Base-by-base conservation (phyloP, 2,888 invertebrate genomes). In the Dendrolimus houi region DNA sequence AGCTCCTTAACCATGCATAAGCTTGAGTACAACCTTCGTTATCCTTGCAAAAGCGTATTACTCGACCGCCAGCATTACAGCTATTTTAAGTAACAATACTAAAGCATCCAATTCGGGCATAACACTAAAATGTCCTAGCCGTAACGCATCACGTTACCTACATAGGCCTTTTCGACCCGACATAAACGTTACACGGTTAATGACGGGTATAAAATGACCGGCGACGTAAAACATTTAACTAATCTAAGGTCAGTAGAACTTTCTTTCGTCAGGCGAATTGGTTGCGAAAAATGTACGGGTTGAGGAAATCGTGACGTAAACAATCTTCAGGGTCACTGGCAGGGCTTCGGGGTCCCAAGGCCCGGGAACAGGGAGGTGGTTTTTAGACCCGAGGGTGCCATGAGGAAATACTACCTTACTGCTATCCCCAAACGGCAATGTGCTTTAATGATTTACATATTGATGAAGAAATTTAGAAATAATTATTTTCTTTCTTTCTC, bases 131-230 rank as follows among this genome's bases (percentile, higher is more conserved):
- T 57, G 54, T 29, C 29, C 47, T 47, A 12, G 47, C 47, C 12
- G 12, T 47, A 47, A 47, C 47, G 56, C 59, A 64, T 67, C 62
- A 55, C 47, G 47, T 47, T 47, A 47, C 47, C 47, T 58, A 58
- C 55, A 52, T 54, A 65, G 66, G 66, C 61, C 66, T 62, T 66
- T 66, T 66, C 63, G 71, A 68, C 70, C 79, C 71, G 64, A 75
- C 78, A 82, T 84, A 85, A 83, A 79, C 77, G 75, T 85, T 77
- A 81, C 78, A 75, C 67, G 81, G 64, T 77, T 85, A 87, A 87
- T 81, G 87, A 76, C 69, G 79, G 81, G 77, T 75, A 72, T 77
- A 72, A 79, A 81, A 76, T 76, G 79, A 70, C 79, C 77, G 74
- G 62, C 72, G 73, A 70, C 75, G 72, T 77, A 81, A 83, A 84